Evolutionary conservation across 2,797 vertebrate species (phyloP), one percentile per base, ranked within the genome.

Genomic region (Pangasius larnaudii): DNA sequence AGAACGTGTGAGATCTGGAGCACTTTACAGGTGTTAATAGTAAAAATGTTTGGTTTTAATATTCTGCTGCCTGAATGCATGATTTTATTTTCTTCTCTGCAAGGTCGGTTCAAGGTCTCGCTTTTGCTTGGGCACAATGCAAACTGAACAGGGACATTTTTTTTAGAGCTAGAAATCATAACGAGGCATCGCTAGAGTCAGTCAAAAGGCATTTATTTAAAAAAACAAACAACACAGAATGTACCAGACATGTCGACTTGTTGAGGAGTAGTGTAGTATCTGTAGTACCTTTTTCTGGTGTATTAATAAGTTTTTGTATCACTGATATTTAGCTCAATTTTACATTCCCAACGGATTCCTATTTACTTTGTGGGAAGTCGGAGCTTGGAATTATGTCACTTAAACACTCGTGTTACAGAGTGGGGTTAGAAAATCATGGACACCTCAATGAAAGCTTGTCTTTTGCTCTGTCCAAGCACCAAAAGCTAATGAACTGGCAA

Each of bases 1-100:
- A 59, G 22, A 85, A 58, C 53, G 84, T 81, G 46, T 30, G 75
- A 51, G 75, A 78, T 86, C 86, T 78, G 74, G 65, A 88, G 81
- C 86, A 88, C 69, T 92, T 92, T 91, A 69, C 51, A 30, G n/a
- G 86, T 91, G 91, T 92, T 90, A 89, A 91, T 90, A 89, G 87
- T 88, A 91, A 85, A 90, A 91, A 91, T 90, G 85, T 87, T 87
- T 83, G 85, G 89, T 90, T 94, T 94, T 92, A 93, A 36, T 80
- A 59, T 80, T 80, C 33, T 59, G 53, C 33, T 24, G 78, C 56
- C 33, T 80, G 53, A 80, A 65, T 82, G 39, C 59, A 9, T 65
- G 39, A 82, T 42, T 46, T 82, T 88, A 94, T 72, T 85, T 61
- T 27, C 46, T 33, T 74, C 83, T 75, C n/a, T 22, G 56, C 81